Evolutionary conservation across 2,888 invertebrate species (phyloP).

Genomic region (Epiperipatus broadwayi): DNA sequence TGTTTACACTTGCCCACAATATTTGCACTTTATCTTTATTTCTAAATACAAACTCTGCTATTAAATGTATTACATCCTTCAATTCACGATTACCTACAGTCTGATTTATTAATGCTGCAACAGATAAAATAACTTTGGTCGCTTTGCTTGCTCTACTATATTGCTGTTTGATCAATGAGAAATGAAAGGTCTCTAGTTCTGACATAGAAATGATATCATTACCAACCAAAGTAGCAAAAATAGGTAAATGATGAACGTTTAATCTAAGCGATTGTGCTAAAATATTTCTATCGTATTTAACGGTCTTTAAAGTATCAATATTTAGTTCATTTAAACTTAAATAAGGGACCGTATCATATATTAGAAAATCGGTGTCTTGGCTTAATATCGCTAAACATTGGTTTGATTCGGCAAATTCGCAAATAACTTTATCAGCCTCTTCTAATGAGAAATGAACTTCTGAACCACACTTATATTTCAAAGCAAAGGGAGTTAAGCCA

Average conservation of each 20-base stretch:
- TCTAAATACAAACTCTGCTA: constrained; percentile 15
- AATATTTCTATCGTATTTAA: constrained; percentile 21
- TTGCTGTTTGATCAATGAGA: too few relatives aligned
- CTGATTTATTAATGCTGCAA: too few relatives aligned
- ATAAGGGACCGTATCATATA: constrained; percentile 22
- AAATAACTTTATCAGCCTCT: constrained; percentile 25
- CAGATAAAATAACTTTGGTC: too few relatives aligned
- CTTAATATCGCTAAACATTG: constrained; percentile 25
- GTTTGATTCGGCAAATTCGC: constrained; percentile 20
- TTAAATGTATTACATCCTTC: constrained; percentile 10
- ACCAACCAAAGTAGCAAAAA: constrained; percentile 23
- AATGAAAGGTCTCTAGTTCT: constrained; percentile 14
- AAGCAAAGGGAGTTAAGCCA: constrained; percentile 19
- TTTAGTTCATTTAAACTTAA: constrained; percentile 22
- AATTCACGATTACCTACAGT: too few relatives aligned
- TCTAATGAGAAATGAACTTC: constrained; percentile 22
- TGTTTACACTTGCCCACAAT: constrained; percentile 15
- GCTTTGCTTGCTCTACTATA: too few relatives aligned
- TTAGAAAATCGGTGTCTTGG: constrained; percentile 25
- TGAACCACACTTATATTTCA: constrained; percentile 20
- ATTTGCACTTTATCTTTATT: constrained; percentile 7
- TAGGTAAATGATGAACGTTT: constrained; percentile 20
- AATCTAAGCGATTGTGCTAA: constrained; percentile 20
- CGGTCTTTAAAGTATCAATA: constrained; percentile 21
- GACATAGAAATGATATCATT: constrained; percentile 17